Evolutionary conservation across 2,797 vertebrate species (phyloP).

Genomic region (Falco rusticolus): DNA sequence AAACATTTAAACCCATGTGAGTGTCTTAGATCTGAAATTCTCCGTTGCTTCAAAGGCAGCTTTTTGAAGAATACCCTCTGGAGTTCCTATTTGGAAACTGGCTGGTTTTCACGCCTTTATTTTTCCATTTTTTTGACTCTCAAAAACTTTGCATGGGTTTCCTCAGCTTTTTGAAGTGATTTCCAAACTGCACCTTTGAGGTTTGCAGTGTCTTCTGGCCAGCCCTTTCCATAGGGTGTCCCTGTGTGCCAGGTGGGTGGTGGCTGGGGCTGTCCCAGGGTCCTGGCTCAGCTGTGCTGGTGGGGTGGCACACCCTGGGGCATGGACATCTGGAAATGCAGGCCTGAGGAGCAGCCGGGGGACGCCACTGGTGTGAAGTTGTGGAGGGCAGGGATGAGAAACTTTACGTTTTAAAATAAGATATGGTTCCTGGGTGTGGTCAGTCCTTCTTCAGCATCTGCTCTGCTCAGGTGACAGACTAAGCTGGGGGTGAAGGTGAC

Average conservation of each 20-base stretch:
- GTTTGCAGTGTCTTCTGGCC: neutral
- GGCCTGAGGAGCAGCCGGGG: rapidly evolving
- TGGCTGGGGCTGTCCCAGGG: neutral
- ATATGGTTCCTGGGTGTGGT: neutral
- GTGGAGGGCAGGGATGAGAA: neutral
- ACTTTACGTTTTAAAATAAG: neutral
- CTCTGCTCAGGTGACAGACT: neutral
- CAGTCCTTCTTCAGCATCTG: neutral
- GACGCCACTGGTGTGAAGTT: neutral
- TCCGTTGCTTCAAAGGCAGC: neutral
- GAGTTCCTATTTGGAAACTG: neutral
- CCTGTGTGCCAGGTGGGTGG: rapidly evolving
- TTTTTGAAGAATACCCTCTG: neutral
- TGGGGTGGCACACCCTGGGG: neutral
- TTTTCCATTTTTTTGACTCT: neutral
- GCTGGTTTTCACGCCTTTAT: neutral
- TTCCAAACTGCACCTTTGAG: neutral
- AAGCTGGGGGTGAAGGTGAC: neutral
- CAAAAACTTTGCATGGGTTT: neutral
- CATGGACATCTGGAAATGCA: neutral
- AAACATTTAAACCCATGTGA: neutral
- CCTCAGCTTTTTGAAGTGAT: neutral
- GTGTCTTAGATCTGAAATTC: neutral
- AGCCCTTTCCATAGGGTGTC: neutral
- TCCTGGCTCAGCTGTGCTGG: neutral